Conservation (phyloP, 2,888 invertebrate species). For the Zhengitettix transpicula region DNA sequence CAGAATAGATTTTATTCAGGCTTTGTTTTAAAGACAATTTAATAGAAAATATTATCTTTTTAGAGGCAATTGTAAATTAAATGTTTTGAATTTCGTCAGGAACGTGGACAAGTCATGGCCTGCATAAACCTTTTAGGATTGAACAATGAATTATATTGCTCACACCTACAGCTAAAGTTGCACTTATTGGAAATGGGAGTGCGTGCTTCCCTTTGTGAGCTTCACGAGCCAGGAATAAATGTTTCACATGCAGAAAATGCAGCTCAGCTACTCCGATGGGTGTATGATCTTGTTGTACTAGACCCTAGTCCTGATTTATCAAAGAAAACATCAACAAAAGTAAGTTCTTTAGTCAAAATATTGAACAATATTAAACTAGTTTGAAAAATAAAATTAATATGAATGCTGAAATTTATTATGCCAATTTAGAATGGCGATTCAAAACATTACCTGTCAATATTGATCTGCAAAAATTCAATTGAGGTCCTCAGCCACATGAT, state of each 20-base stretch:
- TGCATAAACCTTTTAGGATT: constrained; percentile 38
- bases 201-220: constrained; percentile 37
- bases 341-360: constrained; percentile 2
- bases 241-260: constrained; percentile 34
- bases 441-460: no score
- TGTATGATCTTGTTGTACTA: constrained; percentile 37
- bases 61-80: no score
- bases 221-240: constrained; percentile 30
- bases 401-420: no score
- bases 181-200: constrained; percentile 40
- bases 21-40: no score
- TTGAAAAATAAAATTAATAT: no score
- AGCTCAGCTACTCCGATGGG: constrained; percentile 35
- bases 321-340: constrained; percentile 32
- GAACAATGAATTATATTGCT: constrained; percentile 36
- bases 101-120: constrained; percentile 40
- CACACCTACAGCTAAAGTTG: constrained; percentile 35
- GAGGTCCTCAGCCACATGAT: no score
- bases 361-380: neutral
- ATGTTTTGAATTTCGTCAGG: constrained; percentile 18
- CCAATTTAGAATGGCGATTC: no score
- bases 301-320: constrained; percentile 33
- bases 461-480: no score
- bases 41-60: no score
- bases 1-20: no score